These are phyloP conservation scores for Hirundichthys speculiger DNA, from an alignment of 2,113 vertebrate genomes.

Conservation along the genomic window DNA sequence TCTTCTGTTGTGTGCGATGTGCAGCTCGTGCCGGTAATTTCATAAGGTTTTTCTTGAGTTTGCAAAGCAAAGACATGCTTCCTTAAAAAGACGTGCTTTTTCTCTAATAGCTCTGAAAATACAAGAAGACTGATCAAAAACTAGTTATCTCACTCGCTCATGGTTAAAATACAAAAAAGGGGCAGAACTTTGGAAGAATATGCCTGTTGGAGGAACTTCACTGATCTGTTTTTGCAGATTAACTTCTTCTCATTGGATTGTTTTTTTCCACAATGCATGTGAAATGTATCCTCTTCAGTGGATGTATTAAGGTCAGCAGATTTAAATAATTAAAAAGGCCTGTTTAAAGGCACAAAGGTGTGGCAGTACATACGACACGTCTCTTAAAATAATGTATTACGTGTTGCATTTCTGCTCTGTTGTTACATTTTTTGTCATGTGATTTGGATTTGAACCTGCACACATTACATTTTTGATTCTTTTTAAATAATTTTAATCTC, in stretches of 20 bases:
- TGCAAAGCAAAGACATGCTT: too few species aligned
- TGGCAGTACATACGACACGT: slow-evolving; percentile 24
- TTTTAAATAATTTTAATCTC: too few species aligned
- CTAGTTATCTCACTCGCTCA: background rate
- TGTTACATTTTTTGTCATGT: background rate
- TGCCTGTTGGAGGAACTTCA: background rate
- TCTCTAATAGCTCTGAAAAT: too few species aligned
- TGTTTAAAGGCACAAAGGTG: slow-evolving; percentile 48
- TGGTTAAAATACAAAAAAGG: background rate
- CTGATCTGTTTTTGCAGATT: slow-evolving; percentile 27
- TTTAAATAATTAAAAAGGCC: slow-evolving; percentile 74
- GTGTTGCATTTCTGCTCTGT: background rate
- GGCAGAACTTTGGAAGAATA: too few species aligned
- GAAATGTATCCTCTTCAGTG: slow-evolving; percentile 69
- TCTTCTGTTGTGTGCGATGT: too few species aligned
- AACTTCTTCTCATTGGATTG: slow-evolving; percentile 48
- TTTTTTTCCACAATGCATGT: slow-evolving; percentile 62
- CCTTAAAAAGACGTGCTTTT: too few species aligned
- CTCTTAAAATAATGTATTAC: background rate
- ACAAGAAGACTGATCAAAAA: too few species aligned
- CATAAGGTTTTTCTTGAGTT: too few species aligned
- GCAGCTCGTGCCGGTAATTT: too few species aligned
- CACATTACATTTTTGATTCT: background rate
- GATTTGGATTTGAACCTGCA: background rate
- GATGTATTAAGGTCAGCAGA: slow-evolving; percentile 65